Evolutionary conservation across 2,797 vertebrate species (phyloP), one percentile per base, ranked within the genome.

Genomic region (Anableps anableps): DNA sequence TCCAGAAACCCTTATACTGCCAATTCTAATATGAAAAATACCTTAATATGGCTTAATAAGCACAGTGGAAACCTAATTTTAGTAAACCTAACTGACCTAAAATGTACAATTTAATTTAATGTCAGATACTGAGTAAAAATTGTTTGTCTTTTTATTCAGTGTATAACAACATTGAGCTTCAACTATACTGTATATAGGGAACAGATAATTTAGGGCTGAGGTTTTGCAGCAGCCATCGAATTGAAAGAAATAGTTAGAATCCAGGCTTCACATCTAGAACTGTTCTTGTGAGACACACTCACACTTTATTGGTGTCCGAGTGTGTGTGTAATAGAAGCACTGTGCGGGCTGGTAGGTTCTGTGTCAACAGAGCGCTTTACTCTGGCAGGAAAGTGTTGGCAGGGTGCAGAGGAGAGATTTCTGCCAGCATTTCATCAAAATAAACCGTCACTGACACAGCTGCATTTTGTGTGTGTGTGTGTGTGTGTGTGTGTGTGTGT

Each of bases 351-450:
- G 68, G n/a, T 43, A 47, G 68, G n/a, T 71, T 72, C 14, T 26
- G n/a, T 11, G 19, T 10, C 13, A 50, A 5, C 74, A 48, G 55
- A 34, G 16, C 3, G 16, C 26, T 72, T 16, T 48, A 55, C 55
- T 41, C 41, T 47, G 68, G 68, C 26, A 71, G 41, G 68, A 71
- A 71, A 29, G 43, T 71, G 41, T 47, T 71, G 68, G 68, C 26
- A 45, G 68, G 64, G 36, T 68, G 64, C 64, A 41, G 64, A 68
- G 21, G 64, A 68, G 64, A 68, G 64, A 68, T 68, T 68, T 29
- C 64, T 41, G 64, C 31, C 62, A 64, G 62, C 64, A 68, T 68
- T 68, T 38, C 36, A 68, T 68, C 19, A 41, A 68, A 26, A 68
- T 34, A 71, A 45, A 71, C 26, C 26, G 16, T 13, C 38, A 43